phyloP scores from a whole-genome alignment of 2,113 vertebrate genomes.

The Coturnix japonica region DNA sequence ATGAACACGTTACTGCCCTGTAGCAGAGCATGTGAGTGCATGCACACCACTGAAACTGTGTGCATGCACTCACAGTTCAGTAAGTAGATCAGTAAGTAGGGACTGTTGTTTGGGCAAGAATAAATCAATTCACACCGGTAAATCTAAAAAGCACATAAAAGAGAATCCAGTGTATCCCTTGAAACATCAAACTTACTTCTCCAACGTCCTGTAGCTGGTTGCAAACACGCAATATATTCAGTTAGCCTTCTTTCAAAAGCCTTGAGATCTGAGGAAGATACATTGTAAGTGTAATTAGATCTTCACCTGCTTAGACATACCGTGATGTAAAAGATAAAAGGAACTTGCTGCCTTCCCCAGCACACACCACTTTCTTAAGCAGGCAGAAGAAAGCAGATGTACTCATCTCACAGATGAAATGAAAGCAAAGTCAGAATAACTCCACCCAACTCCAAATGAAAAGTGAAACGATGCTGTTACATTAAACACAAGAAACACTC shows the following conservation, averaged over 20 bases:
- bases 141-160: not conserved
- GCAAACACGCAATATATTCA: constrained; percentile 97
- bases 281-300: constrained; percentile 40
- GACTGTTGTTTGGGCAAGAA: not conserved
- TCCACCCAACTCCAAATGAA: not conserved
- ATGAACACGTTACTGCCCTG: not conserved
- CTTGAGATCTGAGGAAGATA: constrained; percentile 88
- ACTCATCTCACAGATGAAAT: not conserved
- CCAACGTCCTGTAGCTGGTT: constrained; percentile 98
- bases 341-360: not conserved
- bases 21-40: not conserved
- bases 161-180: not conserved
- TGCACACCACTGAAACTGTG: not conserved
- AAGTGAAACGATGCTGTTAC: not conserved
- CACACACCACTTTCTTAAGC: not conserved
- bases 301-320: not conserved
- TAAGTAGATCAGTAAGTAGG: not conserved
- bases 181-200: constrained; percentile 89
- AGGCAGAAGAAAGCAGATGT: not conserved
- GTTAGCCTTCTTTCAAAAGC: constrained; percentile 98
- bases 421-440: not conserved
- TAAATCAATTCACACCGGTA: not conserved
- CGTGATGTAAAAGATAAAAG: not conserved
- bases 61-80: too few species aligned
- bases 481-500: not conserved